Evolutionary conservation across 2,797 vertebrate genomes (phyloP), one percentile per base, ranked within the genome.

Genomic region (Galaxias olidus): DNA sequence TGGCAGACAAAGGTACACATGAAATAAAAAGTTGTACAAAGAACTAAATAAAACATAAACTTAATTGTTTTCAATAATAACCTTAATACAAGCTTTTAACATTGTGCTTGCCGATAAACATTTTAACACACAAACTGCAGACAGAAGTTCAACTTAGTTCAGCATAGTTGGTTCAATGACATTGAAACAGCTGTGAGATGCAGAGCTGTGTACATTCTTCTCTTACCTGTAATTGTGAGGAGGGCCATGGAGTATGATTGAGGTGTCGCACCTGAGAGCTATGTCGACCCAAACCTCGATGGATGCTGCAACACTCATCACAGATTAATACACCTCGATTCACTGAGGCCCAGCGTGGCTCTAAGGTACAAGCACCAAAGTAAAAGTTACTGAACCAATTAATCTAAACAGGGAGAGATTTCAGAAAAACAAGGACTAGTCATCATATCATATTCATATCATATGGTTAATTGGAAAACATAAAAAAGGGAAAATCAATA

Each of bases 201-300:
- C 12, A 58, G 11, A 8, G 6, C 20, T 43, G 51, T 55, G 57
- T 54, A 65, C 10, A 4, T 17, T 5, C 19, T 54, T 19, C 47
- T 30, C 62, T 84, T 84, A 99, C 98, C 96, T 98, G 96, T 63
- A 98, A 88, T 86, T 98, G 89, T 0, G 95, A 95, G 9, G 93
- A 81, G 18, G 97, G 96, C 98, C 98, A 99, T 0, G 92, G 77
- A 0, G 93, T 96, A 55, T 98, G 97, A 67, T 92, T 97, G 79
- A 98, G 93, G 80, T 99, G 98, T 54, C 96, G 92, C 63, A 99
- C 97, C 86, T 99, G 98, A 48, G 98, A 99, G 88, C 97, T 98
- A 77, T 99, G 98, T 12, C 98, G 93, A 4, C 98, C 98, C 71
- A 99, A 84, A 72, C 98, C 98, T 69, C 98, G 90, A 66, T 99